Percentiles rank a stretch among this genome's conserved stretches.
phyloP scores from a whole-genome alignment of 2,888 invertebrate species.

The Eilema depressum region DNA sequence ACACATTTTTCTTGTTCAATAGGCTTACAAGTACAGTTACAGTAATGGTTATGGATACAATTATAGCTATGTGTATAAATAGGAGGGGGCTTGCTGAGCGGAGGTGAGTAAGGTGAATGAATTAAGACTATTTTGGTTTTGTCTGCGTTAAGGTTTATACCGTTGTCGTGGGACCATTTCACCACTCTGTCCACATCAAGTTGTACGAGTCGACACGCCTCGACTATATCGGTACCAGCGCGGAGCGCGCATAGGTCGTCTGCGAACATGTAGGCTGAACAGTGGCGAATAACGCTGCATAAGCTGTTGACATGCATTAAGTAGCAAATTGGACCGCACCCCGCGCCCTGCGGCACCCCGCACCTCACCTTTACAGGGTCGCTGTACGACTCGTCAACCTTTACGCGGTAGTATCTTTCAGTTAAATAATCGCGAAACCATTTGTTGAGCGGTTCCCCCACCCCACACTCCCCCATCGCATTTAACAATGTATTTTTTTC shows the following conservation, averaged over 20 bases:
- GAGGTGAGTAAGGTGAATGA: no score
- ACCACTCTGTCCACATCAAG: no score
- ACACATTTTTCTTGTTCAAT: no score
- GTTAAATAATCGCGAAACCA: background rate
- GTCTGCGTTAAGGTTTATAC: no score
- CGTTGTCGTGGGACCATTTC: no score
- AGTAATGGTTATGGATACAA: no score
- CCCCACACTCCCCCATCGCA: background rate
- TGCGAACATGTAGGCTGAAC: background rate
- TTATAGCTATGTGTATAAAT: no score
- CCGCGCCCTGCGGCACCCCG: background rate
- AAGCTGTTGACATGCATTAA: background rate
- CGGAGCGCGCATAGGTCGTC: background rate
- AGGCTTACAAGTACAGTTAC: no score
- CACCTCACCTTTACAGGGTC: background rate
- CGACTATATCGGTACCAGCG: no score
- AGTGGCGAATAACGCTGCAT: background rate
- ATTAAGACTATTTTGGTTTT: no score
- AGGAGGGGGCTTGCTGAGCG: no score
- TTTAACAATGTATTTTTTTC: background rate
- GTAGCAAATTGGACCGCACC: background rate
- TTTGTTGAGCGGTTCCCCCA: background rate
- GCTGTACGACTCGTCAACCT: background rate
- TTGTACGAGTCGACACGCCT: no score
- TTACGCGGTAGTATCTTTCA: background rate